Evolutionary conservation across 2,888 invertebrate genomes (phyloP), one percentile per base, ranked within the genome.

Genomic region (Aspidiotus destructor): DNA sequence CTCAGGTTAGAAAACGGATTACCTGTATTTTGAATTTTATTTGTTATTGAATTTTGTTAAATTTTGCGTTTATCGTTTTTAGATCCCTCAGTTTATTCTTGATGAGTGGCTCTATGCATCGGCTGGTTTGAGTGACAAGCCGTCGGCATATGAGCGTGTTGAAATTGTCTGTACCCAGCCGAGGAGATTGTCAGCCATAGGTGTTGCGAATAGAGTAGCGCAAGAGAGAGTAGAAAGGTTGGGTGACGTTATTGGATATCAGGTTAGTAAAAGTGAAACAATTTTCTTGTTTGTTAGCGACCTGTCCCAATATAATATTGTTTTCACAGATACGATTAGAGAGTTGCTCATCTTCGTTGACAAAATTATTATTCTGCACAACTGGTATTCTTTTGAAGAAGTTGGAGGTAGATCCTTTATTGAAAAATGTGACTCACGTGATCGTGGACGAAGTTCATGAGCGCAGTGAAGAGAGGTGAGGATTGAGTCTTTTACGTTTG

Each of bases 131-230:
- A 81, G 81, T 40, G 81, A 82, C 41, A 79, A 80, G 68, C 82
- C 83, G 62, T 93, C 92, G 75, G 44, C 48, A 7, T 41, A 58
- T 40, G n/a, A 60, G n/a, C 44, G 60, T 9, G 44, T 67, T 8
- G 94, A 92, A 76, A 88, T 97, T 57, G 82, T 96, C 61, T 94
- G 94, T 75, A 94, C 95, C 0, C 95, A 97, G 77, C 96, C 96
- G 0, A 82, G 96, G 58, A 80, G 93, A 73, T 85, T 97, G 74
- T 92, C 95, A 0, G 94, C 95, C 3, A 88, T 95, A 68, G 91
- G 92, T 13, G 91, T 96, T 0, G 92, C 95, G 0, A 93, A 95
- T 75, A 81, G 95, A 74, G 94, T 96, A 0, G 88, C 95, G 0
- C 84, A 86, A 7, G 96, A 97, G 77, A 81, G 95, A 67, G 80